These are phyloP conservation scores for Drosophila arawakana DNA, from an alignment of 1,140 invertebrate genomes.

Conservation along the genomic window DNA sequence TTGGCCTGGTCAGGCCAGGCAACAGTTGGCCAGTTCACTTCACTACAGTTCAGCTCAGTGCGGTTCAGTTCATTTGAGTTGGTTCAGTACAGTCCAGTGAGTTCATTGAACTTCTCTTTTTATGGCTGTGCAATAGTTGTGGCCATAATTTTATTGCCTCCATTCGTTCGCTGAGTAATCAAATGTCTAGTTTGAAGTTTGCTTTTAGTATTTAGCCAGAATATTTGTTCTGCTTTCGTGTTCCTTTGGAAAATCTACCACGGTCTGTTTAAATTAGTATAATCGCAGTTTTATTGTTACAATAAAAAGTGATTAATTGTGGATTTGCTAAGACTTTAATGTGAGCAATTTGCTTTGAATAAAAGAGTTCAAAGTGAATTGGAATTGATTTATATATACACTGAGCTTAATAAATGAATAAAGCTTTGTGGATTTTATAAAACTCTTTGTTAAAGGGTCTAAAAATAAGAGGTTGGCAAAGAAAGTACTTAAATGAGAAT, in stretches of 20 bases:
- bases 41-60: slow-evolving; percentile 9
- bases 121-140: slow-evolving; percentile 56
- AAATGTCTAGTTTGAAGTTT: slow-evolving; percentile 22
- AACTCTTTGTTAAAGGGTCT: no score
- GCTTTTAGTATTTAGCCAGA: not conserved
- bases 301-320: not conserved
- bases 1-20: slow-evolving; percentile 41
- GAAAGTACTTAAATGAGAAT: not conserved
- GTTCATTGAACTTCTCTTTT: slow-evolving; percentile 53
- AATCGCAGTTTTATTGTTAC: not conserved
- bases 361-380: not conserved
- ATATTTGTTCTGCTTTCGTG: not conserved
- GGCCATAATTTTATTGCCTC: slow-evolving; percentile 6
- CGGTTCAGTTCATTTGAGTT: slow-evolving; percentile 8
- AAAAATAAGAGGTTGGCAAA: not conserved
- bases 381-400: not conserved
- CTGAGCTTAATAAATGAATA: no score
- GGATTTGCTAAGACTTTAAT: no score
- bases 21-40: not conserved
- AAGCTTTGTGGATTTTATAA: no score
- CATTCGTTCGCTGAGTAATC: slow-evolving; percentile 21
- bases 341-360: no score
- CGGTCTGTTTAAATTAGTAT: slow-evolving; percentile 3
- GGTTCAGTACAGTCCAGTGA: slow-evolving; percentile 5
- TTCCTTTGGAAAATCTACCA: no score